These are phyloP conservation scores for Galerucella pusilla DNA, from an alignment of 2,888 invertebrate species.

Conservation along the genomic window DNA sequence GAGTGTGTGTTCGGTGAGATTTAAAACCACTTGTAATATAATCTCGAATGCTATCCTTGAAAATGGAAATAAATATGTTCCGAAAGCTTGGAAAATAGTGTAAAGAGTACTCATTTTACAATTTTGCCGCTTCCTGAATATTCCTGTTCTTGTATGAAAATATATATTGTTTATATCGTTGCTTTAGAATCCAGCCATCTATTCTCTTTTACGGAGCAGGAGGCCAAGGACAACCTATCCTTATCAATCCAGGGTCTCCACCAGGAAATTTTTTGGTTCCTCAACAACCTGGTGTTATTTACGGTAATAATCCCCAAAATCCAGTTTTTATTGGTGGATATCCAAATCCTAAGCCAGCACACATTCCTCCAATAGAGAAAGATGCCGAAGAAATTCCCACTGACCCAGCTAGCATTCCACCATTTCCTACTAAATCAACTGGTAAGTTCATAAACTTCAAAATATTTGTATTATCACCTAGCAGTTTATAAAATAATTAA, in stretches of 20 bases:
- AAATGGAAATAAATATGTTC: no score
- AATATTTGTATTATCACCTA: background rate
- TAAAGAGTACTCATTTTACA: no score
- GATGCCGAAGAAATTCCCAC: slow-evolving; percentile 63
- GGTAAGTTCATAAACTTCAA: slow-evolving; percentile 17
- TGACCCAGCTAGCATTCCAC: slow-evolving; percentile 57
- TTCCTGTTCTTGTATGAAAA: background rate
- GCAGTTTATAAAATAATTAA: background rate
- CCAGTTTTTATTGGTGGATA: slow-evolving; percentile 58
- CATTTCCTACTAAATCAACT: slow-evolving; percentile 38
- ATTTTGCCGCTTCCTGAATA: no score
- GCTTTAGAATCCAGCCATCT: slow-evolving; percentile 58
- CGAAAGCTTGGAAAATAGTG: no score
- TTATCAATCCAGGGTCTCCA: slow-evolving; percentile 58
- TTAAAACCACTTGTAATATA: no score
- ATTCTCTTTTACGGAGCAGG: slow-evolving; percentile 56
- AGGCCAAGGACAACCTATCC: slow-evolving; percentile 59
- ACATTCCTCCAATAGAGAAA: slow-evolving; percentile 61
- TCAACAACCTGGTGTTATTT: slow-evolving; percentile 52
- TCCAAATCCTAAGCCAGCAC: slow-evolving; percentile 59
- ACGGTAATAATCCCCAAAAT: slow-evolving; percentile 49
- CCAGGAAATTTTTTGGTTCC: slow-evolving; percentile 60
- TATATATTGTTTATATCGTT: background rate
- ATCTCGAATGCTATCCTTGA: no score
- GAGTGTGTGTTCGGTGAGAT: no score